Evolutionary conservation across 2,797 vertebrate genomes (phyloP), one percentile per base, ranked within the genome.

Genomic region (Enteromius mattozi): DNA sequence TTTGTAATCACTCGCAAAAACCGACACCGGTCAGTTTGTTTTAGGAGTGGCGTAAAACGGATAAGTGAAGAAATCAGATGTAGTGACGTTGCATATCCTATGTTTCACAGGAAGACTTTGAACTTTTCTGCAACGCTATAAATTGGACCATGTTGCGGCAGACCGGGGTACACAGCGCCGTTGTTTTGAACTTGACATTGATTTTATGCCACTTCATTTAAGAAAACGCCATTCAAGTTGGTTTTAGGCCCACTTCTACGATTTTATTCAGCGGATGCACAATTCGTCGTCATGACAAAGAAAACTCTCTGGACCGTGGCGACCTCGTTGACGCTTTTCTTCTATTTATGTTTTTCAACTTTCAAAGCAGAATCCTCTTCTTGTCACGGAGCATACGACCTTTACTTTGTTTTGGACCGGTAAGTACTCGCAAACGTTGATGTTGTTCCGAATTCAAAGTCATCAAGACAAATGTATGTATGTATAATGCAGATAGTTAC

Each of bases 401-500:
- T 98, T 75, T 98, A 98, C 93, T 98, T 98, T 81, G 96, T 99
- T 17, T 66, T 99, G 59, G 97, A 99, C 94, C 97, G 94, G 97
- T 98, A 91, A 95, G 96, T 94, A 74, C 2, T 65, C 17, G 35
- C 0, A 33, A 54, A 7, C n/a, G 27, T 68, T 21, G 1, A 47
- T 51, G 70, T 45, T 65, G 9, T 54, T 42, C 49, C 27, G 3
- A 30, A 56, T 30, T 42, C 6, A 61, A 61, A 17, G 24, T 61
- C n/a, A 8, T 65, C 4, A 37, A 76, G 14, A 68, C n/a, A 49
- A 37, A 40, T 12, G 1, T 33, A 37, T 79, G 3, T 12, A 19
- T 16, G 2, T 21, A 21, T 75, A 51, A 47, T 1, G 40, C 42
- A 37, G 6, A 56, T 2, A 56, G 10, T n/a, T 42, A 4, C 21